A percentile compares a stretch with the other conserved stretches of the same genome.
Evolutionary conservation across 2,888 invertebrate genomes (phyloP).

Genomic region (Leucania comma): DNA sequence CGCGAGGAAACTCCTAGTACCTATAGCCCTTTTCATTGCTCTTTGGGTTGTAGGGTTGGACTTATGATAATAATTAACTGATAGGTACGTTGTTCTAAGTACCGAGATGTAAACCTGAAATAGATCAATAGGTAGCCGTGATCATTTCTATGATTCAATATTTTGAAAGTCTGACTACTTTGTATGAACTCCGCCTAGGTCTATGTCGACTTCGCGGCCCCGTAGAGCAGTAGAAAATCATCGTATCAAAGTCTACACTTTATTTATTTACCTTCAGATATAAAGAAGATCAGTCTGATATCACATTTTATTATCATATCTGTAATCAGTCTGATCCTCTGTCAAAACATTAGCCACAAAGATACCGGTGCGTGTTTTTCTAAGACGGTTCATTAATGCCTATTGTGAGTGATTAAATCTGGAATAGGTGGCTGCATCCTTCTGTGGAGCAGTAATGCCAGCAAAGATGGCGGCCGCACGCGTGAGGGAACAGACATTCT

Average conservation of each 20-base stretch:
- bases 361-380: neutral
- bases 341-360: neutral
- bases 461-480: no score
- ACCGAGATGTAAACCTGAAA: no score
- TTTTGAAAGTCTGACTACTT: neutral
- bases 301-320: neutral
- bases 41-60: no score
- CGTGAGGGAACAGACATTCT: no score
- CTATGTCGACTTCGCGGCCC: no score
- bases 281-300: neutral
- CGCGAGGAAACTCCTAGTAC: no score
- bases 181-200: no score
- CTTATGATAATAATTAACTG: no score
- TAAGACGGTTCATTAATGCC: neutral
- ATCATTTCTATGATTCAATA: neutral
- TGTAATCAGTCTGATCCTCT: neutral
- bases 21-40: no score
- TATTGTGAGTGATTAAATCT: neutral
- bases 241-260: neutral
- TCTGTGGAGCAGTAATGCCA: no score
- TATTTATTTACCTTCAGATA: conserved; percentile 1
- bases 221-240: neutral
- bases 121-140: neutral
- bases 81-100: no score
- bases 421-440: no score